These are phyloP conservation scores for Clupea harengus DNA, from an alignment of 2,113 vertebrate species.

Conservation along the genomic window DNA sequence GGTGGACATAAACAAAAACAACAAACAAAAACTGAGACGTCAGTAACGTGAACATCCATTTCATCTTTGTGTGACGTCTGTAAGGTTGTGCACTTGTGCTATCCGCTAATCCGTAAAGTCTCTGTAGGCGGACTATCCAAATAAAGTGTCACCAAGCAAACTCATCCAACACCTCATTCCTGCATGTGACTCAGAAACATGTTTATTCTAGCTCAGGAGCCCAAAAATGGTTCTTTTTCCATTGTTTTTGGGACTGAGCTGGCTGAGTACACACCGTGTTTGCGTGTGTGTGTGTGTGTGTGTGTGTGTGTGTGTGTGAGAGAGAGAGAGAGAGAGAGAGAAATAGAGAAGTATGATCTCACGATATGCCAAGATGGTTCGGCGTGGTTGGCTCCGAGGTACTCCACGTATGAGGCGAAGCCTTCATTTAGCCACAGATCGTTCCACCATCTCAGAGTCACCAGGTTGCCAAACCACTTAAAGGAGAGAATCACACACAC, in stretches of 20 bases:
- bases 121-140: too few species aligned
- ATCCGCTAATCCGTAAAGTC: too few species aligned
- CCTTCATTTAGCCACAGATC: slow-evolving; percentile 93
- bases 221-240: not conserved
- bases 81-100: too few species aligned
- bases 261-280: too few species aligned
- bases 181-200: not conserved
- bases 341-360: slow-evolving; percentile 40
- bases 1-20: not conserved
- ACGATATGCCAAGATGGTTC: slow-evolving; percentile 79
- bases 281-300: not conserved
- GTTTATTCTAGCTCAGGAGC: not conserved
- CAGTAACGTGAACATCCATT: too few species aligned
- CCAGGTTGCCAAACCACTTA: slow-evolving; percentile 94
- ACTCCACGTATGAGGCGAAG: slow-evolving; percentile 86
- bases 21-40: too few species aligned
- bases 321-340: not conserved
- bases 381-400: slow-evolving; percentile 70
- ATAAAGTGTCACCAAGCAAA: not conserved
- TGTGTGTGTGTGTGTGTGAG: not conserved
- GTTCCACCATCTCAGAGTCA: slow-evolving; percentile 88
- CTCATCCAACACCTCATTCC: not conserved
- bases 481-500: not conserved
- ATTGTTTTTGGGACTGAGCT: not conserved
- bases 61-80: too few species aligned